Percentiles rank a stretch among this genome's conserved stretches.
Evolutionary conservation across 2,113 vertebrate species (phyloP).

Genomic region (Numida meleagris): DNA sequence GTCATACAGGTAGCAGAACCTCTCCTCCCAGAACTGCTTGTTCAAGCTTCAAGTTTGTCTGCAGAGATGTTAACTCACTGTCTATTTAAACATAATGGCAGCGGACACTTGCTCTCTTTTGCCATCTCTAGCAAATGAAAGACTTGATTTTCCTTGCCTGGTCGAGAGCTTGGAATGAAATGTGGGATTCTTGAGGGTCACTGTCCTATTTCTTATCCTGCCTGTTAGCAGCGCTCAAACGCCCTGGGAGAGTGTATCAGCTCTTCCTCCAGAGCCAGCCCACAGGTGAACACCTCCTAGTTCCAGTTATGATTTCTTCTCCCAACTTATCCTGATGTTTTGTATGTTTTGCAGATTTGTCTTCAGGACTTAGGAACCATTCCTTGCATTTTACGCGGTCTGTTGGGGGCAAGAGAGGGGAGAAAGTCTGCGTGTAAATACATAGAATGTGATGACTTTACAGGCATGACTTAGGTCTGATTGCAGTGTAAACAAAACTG

Average conservation of each 20-base stretch:
- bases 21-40: not conserved
- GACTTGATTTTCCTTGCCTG: not conserved
- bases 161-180: not conserved
- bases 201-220: not conserved
- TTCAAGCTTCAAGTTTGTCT: not conserved
- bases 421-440: slow-evolving; percentile 10
- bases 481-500: slow-evolving; percentile 45
- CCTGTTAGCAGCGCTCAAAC: not conserved
- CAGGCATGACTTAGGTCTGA: slow-evolving; percentile 9
- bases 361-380: not conserved
- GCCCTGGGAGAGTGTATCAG: not conserved
- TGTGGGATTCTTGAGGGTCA: not conserved
- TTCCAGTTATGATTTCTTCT: not conserved
- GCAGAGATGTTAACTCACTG: not conserved
- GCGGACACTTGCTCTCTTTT: not conserved
- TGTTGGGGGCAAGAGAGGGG: not conserved
- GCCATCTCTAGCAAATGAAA: not conserved
- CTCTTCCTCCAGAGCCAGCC: not conserved
- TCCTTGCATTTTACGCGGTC: not conserved
- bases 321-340: not conserved
- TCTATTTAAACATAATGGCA: not conserved
- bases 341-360: not conserved
- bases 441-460: not conserved
- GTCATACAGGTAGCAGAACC: not conserved
- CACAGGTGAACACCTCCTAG: not conserved